Base-by-base conservation (phyloP, 2,797 vertebrate genomes). In the Scyliorhinus canicula region DNA sequence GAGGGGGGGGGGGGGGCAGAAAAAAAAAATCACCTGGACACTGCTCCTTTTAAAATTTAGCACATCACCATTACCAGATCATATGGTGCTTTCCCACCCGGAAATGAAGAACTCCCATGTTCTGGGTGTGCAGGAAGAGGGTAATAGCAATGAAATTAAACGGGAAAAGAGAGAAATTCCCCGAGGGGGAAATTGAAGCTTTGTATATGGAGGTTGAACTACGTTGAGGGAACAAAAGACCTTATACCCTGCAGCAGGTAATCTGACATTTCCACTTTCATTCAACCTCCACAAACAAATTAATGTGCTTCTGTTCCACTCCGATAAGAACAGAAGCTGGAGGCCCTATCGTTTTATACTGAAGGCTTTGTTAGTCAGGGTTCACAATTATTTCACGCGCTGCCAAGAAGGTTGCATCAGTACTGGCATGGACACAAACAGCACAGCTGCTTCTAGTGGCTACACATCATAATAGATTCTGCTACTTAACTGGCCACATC, bases 241-340 rank as follows among this genome's bases (percentile, higher is more conserved):
- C 12, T 71, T 69, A 93, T 65, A 74, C 69, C 67, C 28, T 35
- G 26, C 26, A n/a, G 67, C 67, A 94, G 65, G 47, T 74, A 47
- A 94, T 74, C 93, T n/a, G 74, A 16, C 47, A 74, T 28, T 52
- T 71, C 28, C 47, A 31, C 63, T 93, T 93, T 52, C 65, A 31
- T 74, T 71, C 67, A 94, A 94, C 65, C 44, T 94, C 65, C 67
- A 94, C 65, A 93, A 65, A 93, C 91, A 94, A 94, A 52, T 71
- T 35, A 11, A 85, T 52, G 44, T 0, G 7, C 47, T 82, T 82
- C 57, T 91, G 88, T 11, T 65, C 35, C 8, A 90, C 6, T 90
- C 4, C 31, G 21, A 14, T 44, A 71, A 31, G 0, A 16, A 71
- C 65, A 69, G 47, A 94, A 71, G 24, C 57, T 26, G 3, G 0